Evolutionary conservation across 2,888 invertebrate species (phyloP).

Genomic region (Amiota communis): DNA sequence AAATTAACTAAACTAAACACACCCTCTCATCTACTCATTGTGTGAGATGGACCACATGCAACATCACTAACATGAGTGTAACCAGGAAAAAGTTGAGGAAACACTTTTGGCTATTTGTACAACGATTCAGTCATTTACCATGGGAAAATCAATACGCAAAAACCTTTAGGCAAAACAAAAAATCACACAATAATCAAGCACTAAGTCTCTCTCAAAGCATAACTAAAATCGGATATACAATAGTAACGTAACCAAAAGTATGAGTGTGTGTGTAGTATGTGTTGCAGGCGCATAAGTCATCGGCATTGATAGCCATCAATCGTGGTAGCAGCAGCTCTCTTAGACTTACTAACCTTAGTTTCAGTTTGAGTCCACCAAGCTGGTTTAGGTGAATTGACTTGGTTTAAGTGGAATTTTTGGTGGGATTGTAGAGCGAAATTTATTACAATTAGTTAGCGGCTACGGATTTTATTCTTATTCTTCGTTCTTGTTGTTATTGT

Average conservation of each 20-base stretch:
- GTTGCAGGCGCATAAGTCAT: conserved; percentile 54
- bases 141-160: conserved; percentile 59
- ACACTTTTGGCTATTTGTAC: conserved; percentile 56
- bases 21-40: conserved; percentile 29
- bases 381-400: not conserved
- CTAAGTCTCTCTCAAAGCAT: conserved; percentile 16
- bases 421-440: conserved; percentile 54
- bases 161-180: conserved; percentile 23
- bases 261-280: not conserved
- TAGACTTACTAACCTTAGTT: not conserved
- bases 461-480: conserved; percentile 6
- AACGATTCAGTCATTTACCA: conserved; percentile 34
- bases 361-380: not conserved
- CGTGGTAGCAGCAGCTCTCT: conserved; percentile 45
- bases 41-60: conserved; percentile 24
- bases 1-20: conserved; percentile 42
- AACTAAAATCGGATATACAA: conserved; percentile 46
- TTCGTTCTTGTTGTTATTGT: conserved; percentile 15
- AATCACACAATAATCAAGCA: not conserved
- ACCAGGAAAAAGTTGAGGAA: conserved; percentile 25
- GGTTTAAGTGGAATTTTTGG: not conserved
- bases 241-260: not conserved
- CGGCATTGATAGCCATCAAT: conserved; percentile 65
- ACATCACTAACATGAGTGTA: conserved; percentile 27
- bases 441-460: conserved; percentile 61